Evolutionary conservation across 2,888 invertebrate species (phyloP), one percentile per base, ranked within the genome.

Genomic region (Xylocampa areola): DNA sequence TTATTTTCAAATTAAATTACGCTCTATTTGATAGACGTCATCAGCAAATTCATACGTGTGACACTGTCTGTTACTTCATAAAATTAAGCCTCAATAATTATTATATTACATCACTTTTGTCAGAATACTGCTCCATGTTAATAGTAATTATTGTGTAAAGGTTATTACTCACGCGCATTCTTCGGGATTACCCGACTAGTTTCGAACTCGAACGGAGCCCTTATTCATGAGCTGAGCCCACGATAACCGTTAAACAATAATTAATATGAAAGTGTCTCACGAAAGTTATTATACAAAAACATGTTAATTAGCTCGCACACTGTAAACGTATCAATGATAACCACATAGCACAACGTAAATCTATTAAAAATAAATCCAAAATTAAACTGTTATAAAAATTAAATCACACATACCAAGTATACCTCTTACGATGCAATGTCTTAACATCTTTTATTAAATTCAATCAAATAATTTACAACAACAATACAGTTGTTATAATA

Each of bases 381-480:
- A 83, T 74, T 70, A 84, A 77, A 75, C 67, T 75, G 77, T 80
- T 79, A 75, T 81, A 77, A 82, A 86, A 87, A 86, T 84, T 80
- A 83, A 90, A 87, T 87, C 90, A 89, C 90, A 88, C 88, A 82
- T 84, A 83, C 79, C 80, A 83, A 84, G 76, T 81, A 82, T 82
- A 84, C 72, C 74, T 80, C 82, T 85, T 83, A 85, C 21, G 66
- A 77, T 76, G 73, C 84, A 86, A 76, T 79, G 80, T 85, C 84
- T 86, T 84, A 89, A 88, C 82, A 80, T 84, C 79, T 79, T 83
- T 83, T 77, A 82, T 87, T 89, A 89, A 90, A 90, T 88, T 90
- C 87, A 89, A 86, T 90, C 82, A 89, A 92, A 89, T 90, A 90
- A 88, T 89, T 90, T 90, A 91, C 87, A 92, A 91, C 90, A 91